Evolutionary conservation across 1,140 invertebrate genomes (phyloP).

Genomic region (Euura lappo): DNA sequence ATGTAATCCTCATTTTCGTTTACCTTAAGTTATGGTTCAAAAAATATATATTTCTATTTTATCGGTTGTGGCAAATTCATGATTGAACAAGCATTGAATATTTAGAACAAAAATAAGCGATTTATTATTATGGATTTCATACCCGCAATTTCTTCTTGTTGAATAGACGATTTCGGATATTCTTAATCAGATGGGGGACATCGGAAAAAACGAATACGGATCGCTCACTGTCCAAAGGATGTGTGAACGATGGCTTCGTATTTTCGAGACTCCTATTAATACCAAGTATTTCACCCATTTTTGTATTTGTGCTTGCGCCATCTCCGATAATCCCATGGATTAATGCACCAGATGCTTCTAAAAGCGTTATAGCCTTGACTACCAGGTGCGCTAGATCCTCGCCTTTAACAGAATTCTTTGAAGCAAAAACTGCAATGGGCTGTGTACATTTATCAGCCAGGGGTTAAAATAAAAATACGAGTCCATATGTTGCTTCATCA

Average conservation of each 20-base stretch:
- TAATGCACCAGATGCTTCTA: constrained; percentile 14
- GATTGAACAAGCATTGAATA: too few species aligned
- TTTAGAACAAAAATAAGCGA: background rate
- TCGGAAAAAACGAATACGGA: constrained; percentile 16
- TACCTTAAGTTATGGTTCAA: background rate
- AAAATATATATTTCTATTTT: background rate
- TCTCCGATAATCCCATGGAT: constrained; percentile 19
- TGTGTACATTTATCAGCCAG: constrained; percentile 22
- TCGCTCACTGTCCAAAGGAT: constrained; percentile 15
- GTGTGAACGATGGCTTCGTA: constrained; percentile 8
- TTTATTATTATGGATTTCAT: background rate
- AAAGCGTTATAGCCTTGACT: constrained; percentile 16
- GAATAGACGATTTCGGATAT: constrained; percentile 15
- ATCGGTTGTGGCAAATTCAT: background rate
- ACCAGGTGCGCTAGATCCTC: background rate
- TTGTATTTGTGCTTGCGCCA: constrained; percentile 16
- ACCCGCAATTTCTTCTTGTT: constrained; percentile 11
- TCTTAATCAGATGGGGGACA: constrained; percentile 11
- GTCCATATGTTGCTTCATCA: constrained; percentile 25
- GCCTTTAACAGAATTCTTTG: constrained; percentile 3
- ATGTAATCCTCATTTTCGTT: background rate
- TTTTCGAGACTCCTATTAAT: background rate
- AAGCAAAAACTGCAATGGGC: constrained; percentile 18
- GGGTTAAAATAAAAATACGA: constrained; percentile 10
- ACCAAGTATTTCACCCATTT: constrained; percentile 12